Conservation (phyloP, 2,888 invertebrate genomes). For the Tuberolachnus salignus region DNA sequence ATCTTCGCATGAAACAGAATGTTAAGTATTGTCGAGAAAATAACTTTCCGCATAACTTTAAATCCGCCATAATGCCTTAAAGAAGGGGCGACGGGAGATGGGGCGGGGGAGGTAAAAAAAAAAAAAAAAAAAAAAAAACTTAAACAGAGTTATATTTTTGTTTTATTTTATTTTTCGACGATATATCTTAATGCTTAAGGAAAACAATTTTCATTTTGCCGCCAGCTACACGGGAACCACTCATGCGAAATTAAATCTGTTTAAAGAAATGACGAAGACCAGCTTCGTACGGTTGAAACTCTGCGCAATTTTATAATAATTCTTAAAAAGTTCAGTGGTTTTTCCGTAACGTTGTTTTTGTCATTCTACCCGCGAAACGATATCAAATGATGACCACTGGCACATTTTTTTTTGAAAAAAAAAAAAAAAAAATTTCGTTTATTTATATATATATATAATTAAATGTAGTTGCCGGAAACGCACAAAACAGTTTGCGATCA, state of each 20-base stretch:
- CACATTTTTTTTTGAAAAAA: not conserved
- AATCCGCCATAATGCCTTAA: conserved; percentile 34
- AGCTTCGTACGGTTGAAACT: conserved; percentile 33
- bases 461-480: not conserved
- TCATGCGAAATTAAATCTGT: conserved; percentile 51
- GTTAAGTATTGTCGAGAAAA: conserved; percentile 47
- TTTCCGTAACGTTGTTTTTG: conserved; percentile 41
- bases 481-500: not conserved
- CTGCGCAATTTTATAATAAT: conserved; percentile 40
- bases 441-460: not conserved
- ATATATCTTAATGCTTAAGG: conserved; percentile 28
- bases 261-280: conserved; percentile 37
- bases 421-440: too few relatives aligned
- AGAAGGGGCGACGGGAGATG: not conserved
- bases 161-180: conserved; percentile 30
- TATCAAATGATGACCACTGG: conserved; percentile 10
- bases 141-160: conserved; percentile 42
- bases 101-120: not conserved
- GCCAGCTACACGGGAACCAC: conserved; percentile 11
- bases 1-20: conserved; percentile 31
- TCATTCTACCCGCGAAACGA: conserved; percentile 1
- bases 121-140: conserved; percentile 27
- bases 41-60: conserved; percentile 46
- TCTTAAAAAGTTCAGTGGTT: conserved; percentile 49
- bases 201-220: conserved; percentile 51